phyloP scores from a whole-genome alignment of 2,113 vertebrate genomes.

The Pardalotus punctatus region DNA sequence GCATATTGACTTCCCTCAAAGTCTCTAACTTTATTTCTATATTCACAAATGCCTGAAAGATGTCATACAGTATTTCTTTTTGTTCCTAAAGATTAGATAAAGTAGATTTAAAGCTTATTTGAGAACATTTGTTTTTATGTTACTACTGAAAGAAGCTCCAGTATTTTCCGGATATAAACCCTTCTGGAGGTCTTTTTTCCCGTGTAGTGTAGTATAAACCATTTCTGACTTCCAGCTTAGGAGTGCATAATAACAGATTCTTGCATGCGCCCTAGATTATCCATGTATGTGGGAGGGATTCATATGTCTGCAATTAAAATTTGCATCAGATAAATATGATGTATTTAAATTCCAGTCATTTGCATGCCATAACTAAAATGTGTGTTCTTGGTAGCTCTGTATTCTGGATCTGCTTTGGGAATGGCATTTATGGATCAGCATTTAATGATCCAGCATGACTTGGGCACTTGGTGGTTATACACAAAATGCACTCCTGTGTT shows the following conservation, averaged over 20 bases:
- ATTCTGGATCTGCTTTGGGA: background rate
- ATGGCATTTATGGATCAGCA: constrained; percentile 14
- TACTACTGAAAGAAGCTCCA: background rate
- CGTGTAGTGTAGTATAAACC: background rate
- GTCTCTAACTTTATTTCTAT: constrained; percentile 46
- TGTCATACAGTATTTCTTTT: background rate
- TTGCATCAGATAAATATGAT: constrained; percentile 21
- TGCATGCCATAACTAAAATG: background rate
- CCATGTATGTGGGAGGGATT: constrained; percentile 14
- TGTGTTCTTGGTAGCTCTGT: background rate
- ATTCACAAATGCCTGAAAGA: background rate
- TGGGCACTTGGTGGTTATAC: background rate
- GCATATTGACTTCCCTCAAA: background rate
- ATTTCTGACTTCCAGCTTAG: constrained; percentile 7
- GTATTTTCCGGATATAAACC: background rate
- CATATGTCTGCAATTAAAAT: constrained; percentile 48
- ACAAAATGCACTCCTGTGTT: background rate
- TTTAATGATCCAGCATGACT: background rate
- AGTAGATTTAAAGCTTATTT: background rate
- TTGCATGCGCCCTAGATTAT: constrained; percentile 16
- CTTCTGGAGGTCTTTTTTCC: background rate
- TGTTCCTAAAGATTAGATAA: background rate
- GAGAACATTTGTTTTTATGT: background rate
- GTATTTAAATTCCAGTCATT: background rate
- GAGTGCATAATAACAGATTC: constrained; percentile 25